A percentile compares a stretch with the other conserved stretches of the same genome.
Conservation (phyloP, 2,113 vertebrate genomes). For the Planiliza haematocheilus region DNA sequence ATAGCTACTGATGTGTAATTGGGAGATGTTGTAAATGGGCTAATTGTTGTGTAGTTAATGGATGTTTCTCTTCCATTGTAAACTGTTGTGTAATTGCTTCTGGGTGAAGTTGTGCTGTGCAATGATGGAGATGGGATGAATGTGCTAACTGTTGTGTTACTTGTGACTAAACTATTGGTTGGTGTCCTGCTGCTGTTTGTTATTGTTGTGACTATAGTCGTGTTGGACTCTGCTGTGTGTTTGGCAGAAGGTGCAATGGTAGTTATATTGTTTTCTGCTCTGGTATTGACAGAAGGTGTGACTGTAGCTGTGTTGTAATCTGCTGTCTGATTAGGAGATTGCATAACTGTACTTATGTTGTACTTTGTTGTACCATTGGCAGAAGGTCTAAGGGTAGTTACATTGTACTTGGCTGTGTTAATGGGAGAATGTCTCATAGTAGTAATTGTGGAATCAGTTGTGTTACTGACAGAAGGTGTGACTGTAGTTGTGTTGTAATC, state of each 20-base stretch:
- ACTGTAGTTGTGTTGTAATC: not conserved
- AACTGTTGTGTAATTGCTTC: not conserved
- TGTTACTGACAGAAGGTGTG: not conserved
- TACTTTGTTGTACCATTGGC: not conserved
- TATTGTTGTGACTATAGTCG: not conserved
- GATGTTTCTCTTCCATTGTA: too few relatives aligned
- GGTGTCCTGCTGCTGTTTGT: not conserved
- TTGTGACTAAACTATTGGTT: not conserved
- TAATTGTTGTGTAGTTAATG: not conserved
- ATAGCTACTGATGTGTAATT: not conserved
- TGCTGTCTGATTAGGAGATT: not conserved
- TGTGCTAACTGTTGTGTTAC: not conserved
- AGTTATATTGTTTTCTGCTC: not conserved
- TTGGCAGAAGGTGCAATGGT: not conserved
- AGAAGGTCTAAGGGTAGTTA: constrained; percentile 5
- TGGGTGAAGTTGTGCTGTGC: not conserved
- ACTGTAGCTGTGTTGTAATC: not conserved
- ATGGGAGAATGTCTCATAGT: not conserved
- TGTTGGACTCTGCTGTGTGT: not conserved
- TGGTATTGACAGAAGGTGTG: not conserved
- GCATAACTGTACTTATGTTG: constrained; percentile 1
- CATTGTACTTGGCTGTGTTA: not conserved
- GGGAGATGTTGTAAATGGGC: not conserved
- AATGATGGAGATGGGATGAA: not conserved
- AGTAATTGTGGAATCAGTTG: not conserved